Percentiles rank a stretch among this genome's conserved stretches.
Evolutionary conservation across 2,888 invertebrate species (phyloP).

Genomic region (Acanthosepion lycidas): DNA sequence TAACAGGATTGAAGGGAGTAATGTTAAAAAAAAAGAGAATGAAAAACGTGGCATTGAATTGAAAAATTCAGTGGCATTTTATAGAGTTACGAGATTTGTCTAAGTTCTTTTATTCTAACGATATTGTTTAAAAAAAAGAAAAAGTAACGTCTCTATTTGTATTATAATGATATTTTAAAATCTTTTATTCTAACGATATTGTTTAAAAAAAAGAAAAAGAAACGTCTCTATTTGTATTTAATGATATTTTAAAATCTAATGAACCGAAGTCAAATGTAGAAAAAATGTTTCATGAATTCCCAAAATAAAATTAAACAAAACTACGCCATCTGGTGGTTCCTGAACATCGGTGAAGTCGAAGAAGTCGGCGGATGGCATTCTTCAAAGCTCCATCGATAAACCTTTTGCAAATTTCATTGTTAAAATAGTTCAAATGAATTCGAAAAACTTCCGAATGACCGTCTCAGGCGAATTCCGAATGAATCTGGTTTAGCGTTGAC

Average conservation of each 20-base stretch:
- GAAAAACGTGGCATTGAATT: neutral
- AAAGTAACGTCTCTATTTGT: too few species aligned
- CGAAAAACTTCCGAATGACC: neutral
- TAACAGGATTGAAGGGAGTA: neutral
- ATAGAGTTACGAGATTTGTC: neutral
- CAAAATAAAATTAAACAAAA: neutral
- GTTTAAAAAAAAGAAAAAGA: too few species aligned
- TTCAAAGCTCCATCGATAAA: neutral
- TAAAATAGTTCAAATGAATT: neutral
- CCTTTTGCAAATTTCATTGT: neutral
- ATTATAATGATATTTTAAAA: too few species aligned
- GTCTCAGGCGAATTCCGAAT: neutral
- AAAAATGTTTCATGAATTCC: too few species aligned
- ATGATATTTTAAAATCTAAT: too few species aligned
- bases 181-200: neutral
- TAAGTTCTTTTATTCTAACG: neutral
- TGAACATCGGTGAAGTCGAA: fast-evolving
- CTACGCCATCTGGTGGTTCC: neutral
- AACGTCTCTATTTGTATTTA: too few species aligned
- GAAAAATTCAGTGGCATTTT: neutral
- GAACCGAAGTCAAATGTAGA: too few species aligned
- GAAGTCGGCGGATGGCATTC: neutral
- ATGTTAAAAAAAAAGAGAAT: neutral
- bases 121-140: too few species aligned
- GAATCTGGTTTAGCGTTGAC: neutral